Evolutionary conservation across 64 coral and sea anemone genomes (phyloP), one percentile per base, ranked within the genome.

Genomic region (Hydrozoanthus tunicans): DNA sequence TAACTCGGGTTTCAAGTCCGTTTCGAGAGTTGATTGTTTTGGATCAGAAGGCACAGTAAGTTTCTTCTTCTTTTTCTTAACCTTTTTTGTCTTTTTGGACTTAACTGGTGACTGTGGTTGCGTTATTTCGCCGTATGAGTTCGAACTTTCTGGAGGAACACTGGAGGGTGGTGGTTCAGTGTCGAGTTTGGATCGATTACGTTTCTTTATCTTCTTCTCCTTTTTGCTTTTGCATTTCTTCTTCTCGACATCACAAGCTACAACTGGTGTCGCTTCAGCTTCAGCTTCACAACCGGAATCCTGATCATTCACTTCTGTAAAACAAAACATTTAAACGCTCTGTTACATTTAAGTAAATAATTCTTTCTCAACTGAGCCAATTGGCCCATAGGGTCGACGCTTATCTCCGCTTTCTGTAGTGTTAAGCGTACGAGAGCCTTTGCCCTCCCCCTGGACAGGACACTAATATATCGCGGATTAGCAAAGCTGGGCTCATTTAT

Each of bases 31-130:
- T 3, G 68, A 8, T 3, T 20, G 11, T 2, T 26, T 56, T 24
- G 4, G 23, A 14, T 13, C 26, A 58, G 68, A 72, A 20, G 61
- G n/a, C 26, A 26, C 55, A 14, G 24, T 53, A 9, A 60, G 53
- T 75, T 88, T 88, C 84, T 88, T 88, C 26, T 88, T 88, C 84
- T 88, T 88, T 60, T 88, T 88, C 84, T 88, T 88, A 3, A 88
- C 15, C 67, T 88, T 88, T 73, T 88, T 88, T 60, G 69, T 88
- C 70, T 88, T 88, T 58, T 88, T 57, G 3, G 54, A 27, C 60
- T 88, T 74, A 5, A 74, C 68, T 56, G 84, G 69, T 3, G 84
- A 73, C 55, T 73, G 68, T 43, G 54, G 68, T 88, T 70, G 9
- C 17, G 11, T 56, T 13, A 12, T 59, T 23, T 86, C 83, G 6